Percentiles rank a stretch among this genome's conserved stretches.
Evolutionary conservation across 2,797 vertebrate genomes (phyloP).

Genomic region (Philypnodon macrostomus): DNA sequence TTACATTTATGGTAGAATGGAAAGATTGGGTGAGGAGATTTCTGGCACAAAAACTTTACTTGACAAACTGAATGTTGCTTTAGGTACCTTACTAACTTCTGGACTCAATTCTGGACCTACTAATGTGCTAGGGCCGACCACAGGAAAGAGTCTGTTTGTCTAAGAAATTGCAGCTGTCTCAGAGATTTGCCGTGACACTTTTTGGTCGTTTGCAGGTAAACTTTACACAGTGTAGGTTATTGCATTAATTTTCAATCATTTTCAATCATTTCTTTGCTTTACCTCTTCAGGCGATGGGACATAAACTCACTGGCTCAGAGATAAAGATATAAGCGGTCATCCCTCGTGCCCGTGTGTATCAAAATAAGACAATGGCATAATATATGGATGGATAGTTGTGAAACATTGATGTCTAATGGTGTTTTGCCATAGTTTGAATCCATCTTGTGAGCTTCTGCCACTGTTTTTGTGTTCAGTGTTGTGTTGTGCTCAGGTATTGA

Average conservation of each 20-base stretch:
- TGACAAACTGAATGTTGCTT: conserved; percentile 19
- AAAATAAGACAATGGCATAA: too few relatives aligned
- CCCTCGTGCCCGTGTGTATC: conserved; percentile 44
- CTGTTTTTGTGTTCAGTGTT: too few relatives aligned
- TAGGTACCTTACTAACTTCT: conserved; percentile 24
- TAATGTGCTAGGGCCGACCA: conserved; percentile 27
- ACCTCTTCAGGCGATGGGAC: conserved; percentile 31
- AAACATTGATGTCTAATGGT: too few relatives aligned
- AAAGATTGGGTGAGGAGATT: conserved; percentile 38
- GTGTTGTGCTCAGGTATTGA: background rate
- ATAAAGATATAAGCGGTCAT: conserved; percentile 60
- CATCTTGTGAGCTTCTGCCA: too few relatives aligned
- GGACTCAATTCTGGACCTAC: conserved; percentile 65
- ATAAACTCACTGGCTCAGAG: conserved; percentile 39
- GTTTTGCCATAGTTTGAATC: too few relatives aligned
- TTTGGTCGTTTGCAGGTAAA: too few relatives aligned
- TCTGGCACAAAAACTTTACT: background rate
- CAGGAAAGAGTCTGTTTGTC: conserved; percentile 26
- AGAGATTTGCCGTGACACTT: too few relatives aligned
- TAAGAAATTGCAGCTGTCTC: too few relatives aligned
- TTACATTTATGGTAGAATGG: conserved; percentile 7
- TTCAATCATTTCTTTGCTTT: too few relatives aligned
- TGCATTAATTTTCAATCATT: too few relatives aligned
- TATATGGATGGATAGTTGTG: too few relatives aligned
- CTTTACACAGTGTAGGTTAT: too few relatives aligned